Evolutionary conservation across 1,140 invertebrate species (phyloP), one percentile per base, ranked within the genome.

Genomic region (Heterodera carotae): DNA sequence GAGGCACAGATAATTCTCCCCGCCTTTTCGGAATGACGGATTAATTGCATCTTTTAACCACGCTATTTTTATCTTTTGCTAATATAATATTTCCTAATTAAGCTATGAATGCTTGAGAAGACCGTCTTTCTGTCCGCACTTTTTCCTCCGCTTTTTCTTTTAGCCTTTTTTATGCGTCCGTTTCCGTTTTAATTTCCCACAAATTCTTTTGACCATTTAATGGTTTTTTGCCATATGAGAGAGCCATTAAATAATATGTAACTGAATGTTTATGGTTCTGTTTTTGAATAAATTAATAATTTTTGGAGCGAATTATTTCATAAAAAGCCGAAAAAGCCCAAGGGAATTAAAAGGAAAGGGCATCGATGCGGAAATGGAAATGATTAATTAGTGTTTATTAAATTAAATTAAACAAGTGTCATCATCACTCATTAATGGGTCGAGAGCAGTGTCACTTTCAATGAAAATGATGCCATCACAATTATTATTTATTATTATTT

Each of bases 301-400:
- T 43, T 56, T 56, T 56, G 12, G 48, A 22, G 1, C 48, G 48
- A 15, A 18, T 22, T 22, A 5, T 5, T 15, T 4, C 48, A 5
- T 18, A 56, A 56, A 56, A 18, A 4, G 4, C 48, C 48, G 22
- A 15, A 56, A 56, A 56, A 56, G 48, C 48, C 48, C 48, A 15
- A 5, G 48, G 48, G 48, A 56, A 56, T 56, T 56, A 3, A 22
- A 22, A 6, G 48, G 48, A 5, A 12, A 12, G 39, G 48, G 48
- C 15, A 22, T 22, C 12, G 2, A 15, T 22, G 22, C 48, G 12
- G 22, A n/a, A 15, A 22, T 12, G 48, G 22, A 56, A 56, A 56
- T 56, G 48, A 56, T 56, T 22, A 56, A 56, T 56, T 56, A 22
- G 48, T 56, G 48, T 56, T 56, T 56, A 56, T 56, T 56, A 56